Conservation (phyloP, 1,140 invertebrate genomes). For the Littorina saxatilis region DNA sequence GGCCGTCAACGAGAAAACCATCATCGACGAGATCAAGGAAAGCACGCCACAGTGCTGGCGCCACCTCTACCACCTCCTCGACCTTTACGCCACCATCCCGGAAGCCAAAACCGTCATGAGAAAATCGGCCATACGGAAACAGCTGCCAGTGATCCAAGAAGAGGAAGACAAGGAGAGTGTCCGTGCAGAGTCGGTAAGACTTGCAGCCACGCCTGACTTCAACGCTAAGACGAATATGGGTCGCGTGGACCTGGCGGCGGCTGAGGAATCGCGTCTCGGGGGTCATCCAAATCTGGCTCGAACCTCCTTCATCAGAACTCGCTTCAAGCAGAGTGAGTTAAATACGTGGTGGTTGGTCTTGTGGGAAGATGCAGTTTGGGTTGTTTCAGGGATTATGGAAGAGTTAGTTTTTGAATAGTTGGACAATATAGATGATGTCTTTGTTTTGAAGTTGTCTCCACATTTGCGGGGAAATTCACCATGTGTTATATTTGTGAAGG, state of each 20-base stretch:
- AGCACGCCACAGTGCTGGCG: conserved; percentile 92
- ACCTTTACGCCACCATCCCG: conserved; percentile 94
- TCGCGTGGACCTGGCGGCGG: conserved; percentile 43
- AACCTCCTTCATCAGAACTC: conserved; percentile 66
- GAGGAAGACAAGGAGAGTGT: conserved; percentile 54
- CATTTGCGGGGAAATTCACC: too few relatives aligned
- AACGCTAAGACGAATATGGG: conserved; percentile 38
- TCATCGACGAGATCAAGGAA: conserved; percentile 75
- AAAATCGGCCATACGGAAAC: conserved; percentile 73
- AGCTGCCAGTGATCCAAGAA: conserved; percentile 52
- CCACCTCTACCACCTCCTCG: conserved; percentile 93
- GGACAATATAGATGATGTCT: too few relatives aligned
- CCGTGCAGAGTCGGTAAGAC: neutral
- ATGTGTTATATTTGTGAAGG: too few relatives aligned
- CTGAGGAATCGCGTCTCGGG: conserved; percentile 50
- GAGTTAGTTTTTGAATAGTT: neutral
- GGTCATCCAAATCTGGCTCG: conserved; percentile 54
- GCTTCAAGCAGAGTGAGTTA: conserved; percentile 71
- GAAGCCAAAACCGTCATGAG: conserved; percentile 91
- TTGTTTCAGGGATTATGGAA: neutral
- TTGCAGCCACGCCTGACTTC: neutral
- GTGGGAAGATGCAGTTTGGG: too few relatives aligned
- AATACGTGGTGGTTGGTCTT: too few relatives aligned
- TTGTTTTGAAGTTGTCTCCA: too few relatives aligned
- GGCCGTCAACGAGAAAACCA: conserved; percentile 73